Evolutionary conservation across 2,113 vertebrate species (phyloP), one percentile per base, ranked within the genome.

Genomic region (Pteronura brasiliensis): DNA sequence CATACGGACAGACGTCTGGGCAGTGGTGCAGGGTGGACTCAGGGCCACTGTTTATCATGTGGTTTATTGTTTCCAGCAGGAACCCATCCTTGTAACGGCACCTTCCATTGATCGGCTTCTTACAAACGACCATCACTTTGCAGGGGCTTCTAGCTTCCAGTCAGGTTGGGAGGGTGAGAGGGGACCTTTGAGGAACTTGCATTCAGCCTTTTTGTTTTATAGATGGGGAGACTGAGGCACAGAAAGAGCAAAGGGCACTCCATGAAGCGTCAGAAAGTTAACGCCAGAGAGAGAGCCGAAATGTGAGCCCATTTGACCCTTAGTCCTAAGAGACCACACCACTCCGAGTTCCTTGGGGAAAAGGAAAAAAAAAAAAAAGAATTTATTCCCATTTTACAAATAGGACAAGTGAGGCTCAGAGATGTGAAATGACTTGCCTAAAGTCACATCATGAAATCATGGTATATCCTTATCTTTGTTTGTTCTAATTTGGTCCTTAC

Each of bases 81-180:
- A 59, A 88, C 17, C 12, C 27, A 3, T 57, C 20, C 8, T n/a
- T 23, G 7, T 13, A 20, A 20, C 0, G 3, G 3, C 49, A 13
- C 29, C 8, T 95, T 44, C 36, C 31, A 4, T 1, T 8, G 27
- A 49, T 15, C 87, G 20, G 59, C n/a, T 39, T 27, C 18, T 86
- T 29, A 4, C 13, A 23, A 57, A 21, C 52, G 3, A 2, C 15
- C 0, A 4, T 77, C 61, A 10, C 9, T 52, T 83, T 31, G 31
- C 55, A 3, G 25, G 3, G 76, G 47, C 17, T 0, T n/a, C 20
- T 8, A 18, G 83, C 77, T 31, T 6, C 0, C 6, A 3, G 63
- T 27, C 25, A 76, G 27, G 31, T 21, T 49, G 72, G 47, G 10
- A 67, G 15, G 13, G 29, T 29, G 15, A 11, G 15, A 71, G 47